Evolutionary conservation across 1,140 invertebrate species (phyloP), one percentile per base, ranked within the genome.

Genomic region (Drosophila bocqueti): DNA sequence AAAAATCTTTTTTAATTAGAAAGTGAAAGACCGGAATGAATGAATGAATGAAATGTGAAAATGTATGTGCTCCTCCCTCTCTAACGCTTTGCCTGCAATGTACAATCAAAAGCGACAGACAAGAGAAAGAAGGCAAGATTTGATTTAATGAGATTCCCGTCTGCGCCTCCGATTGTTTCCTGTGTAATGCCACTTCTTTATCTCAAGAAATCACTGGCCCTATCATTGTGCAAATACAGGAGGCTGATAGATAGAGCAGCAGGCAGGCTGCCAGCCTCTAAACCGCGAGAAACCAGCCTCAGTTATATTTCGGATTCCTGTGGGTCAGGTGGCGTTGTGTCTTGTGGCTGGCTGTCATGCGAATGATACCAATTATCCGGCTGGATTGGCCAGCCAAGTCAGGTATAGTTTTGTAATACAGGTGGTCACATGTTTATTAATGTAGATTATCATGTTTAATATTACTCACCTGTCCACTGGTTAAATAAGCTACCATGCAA

Each of bases 311-410:
- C 42, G 62, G 34, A 38, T 55, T 42, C 18, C 34, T 46, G 11
- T 8, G 62, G 43, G 42, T 40, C 60, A 79, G 42, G 55, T 69
- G 47, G 55, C 55, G 38, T 49, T 16, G 38, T 52, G 60, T 43
- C 36, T 54, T 46, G 45, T 13, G 63, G 43, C n/a, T 65, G 74
- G 38, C 63, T 65, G 52, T 26, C 79, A 94, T 90, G 93, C 93
- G 94, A 91, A 85, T 91, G 86, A 81, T 83, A 66, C 91, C 91
- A 6, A 91, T 92, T 58, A 50, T 91, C 34, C 77, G 89, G 10
- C 63, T 86, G 71, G 83, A 86, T 55, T 61, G 89, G 40, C 75
- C 69, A 50, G 31, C 62, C 15, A 75, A 76, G 49, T 47, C 76
- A 81, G 79, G 91, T 89, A 75, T 45, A 63, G 26, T 57, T 55